Evolutionary conservation across 2,888 invertebrate species (phyloP), one percentile per base, ranked within the genome.

Genomic region (Mechanitis mazaeus): DNA sequence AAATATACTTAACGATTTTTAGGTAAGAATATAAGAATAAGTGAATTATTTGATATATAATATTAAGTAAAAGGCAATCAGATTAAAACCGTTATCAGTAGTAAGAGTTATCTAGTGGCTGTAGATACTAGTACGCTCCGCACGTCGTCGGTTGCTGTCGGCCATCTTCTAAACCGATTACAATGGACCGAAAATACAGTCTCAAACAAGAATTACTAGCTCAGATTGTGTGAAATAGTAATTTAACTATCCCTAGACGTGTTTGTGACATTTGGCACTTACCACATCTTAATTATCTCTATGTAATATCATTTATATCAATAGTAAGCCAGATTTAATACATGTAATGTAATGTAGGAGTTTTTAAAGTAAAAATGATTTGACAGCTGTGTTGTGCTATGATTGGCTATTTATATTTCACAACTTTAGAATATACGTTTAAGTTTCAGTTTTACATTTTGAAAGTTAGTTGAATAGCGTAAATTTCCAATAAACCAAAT

Each of bases 111-210:
- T 28, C 33, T 60, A 58, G 42, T 46, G 65, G 56, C 62, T 58
- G 61, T 63, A 47, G 64, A 20, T 20, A 20, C 20, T 20, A 0
- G 72, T 76, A 78, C 75, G 80, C 80, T 65, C 65, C 72, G 74
- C 84, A 83, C 83, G 83, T 83, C 83, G 83, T 83, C 72, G 73
- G 68, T 66, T 69, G 70, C 67, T 67, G 72, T 61, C 64, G 63
- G 61, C 59, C 65, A 71, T 68, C 72, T 71, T 70, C 76, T 80
- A 83, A 85, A 80, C 79, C 77, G 81, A 84, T 85, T 84, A 81
- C 74, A 69, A 69, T 75, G 75, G 72, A 75, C 67, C 70, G 76
- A 74, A 82, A 81, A 81, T 77, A 78, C 77, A 78, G 76, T 80
- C 75, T 74, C 75, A 75, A 78, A 78, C 75, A 76, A 68, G 72